Base-by-base conservation (phyloP, 2,113 vertebrate species). In the Periophthalmus modestus region DNA sequence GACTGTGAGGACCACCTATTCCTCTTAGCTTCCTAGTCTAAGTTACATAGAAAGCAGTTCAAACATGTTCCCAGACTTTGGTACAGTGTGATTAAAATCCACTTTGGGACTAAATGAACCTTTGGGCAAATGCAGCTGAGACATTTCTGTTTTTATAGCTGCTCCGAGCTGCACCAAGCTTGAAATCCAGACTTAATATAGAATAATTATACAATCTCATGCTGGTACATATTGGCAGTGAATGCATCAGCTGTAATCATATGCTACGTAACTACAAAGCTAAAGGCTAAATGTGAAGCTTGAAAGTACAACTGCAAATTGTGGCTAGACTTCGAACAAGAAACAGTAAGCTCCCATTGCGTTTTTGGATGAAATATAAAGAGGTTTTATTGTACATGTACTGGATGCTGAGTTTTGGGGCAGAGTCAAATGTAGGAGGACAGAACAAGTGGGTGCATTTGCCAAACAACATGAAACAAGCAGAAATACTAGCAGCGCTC, bases 191-290 rank as follows among this genome's bases (percentile, higher is more conserved):
- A 85, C 86, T 87, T 88, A 87, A 83, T 90, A 91, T 91, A 92
- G 92, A 91, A 91, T 94, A 94, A 93, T 93, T 93, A 93, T 87
- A 94, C 78, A 89, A 91, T 82, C 76, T 88, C 79, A 66, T 88
- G 83, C 87, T 82, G 74, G 88, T 79, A 76, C 81, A 87, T 67
- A 62, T 89, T 91, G 83, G 90, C 77, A 86, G 77, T 50, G 71
- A 87, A 89, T 82, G 77, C 82, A 85, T 78, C 75, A 82, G 82
- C 86, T 87, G 85, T 91, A 93, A 93, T 93, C 85, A 94, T 90
- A 93, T 69, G 83, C 73, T 88, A 85, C 71, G 15, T 28, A 83
- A 75, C 74, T 87, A 83, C 83, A 85, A 81, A 89, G 87, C 13
- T 19, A 21, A 66, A 59, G 23, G 46, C 71, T 69, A 28, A 28